These are phyloP conservation scores for Stichopus horrens DNA, from an alignment of 53 echinoderm and acorn worm species.

Conservation along the genomic window DNA sequence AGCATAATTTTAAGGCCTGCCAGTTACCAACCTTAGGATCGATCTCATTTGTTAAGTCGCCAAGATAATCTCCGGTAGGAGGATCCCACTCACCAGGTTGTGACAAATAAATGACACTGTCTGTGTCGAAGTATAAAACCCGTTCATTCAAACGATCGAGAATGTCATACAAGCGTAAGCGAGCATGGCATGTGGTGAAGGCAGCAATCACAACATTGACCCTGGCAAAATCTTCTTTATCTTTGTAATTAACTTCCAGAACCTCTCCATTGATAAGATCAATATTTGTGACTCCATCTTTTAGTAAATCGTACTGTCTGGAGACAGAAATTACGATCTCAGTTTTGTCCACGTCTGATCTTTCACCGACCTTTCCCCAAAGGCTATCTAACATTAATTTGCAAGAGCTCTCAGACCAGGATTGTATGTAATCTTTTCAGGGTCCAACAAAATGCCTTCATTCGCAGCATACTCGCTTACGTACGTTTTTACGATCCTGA, in stretches of 20 bases:
- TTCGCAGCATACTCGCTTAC: constrained; percentile 38
- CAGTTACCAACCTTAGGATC: constrained; percentile 14
- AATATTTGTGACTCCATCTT: constrained; percentile 29
- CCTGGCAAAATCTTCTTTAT: constrained; percentile 28
- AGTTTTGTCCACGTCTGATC: constrained; percentile 15
- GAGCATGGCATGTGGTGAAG: constrained; percentile 53
- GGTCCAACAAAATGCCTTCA: constrained; percentile 64
- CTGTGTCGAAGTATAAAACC: constrained; percentile 52
- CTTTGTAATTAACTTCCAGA: constrained; percentile 24
- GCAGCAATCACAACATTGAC: constrained; percentile 57
- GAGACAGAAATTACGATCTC: constrained; percentile 54
- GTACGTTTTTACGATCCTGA: constrained; percentile 51
- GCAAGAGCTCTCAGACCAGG: constrained; percentile 63
- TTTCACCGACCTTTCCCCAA: constrained; percentile 57
- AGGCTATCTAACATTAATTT: constrained; percentile 64
- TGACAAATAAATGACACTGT: constrained; percentile 57
- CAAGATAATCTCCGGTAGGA: constrained; percentile 59
- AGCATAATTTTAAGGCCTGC: not conserved
- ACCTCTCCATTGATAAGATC: constrained; percentile 53
- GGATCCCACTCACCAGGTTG: constrained; percentile 54
- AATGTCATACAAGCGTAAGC: constrained; percentile 46
- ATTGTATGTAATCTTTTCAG: constrained; percentile 58
- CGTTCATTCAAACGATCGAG: constrained; percentile 42
- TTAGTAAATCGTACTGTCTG: not conserved
- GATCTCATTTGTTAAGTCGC: constrained; percentile 6